phyloP scores from a whole-genome alignment of 92 coral and sea anemone species.

The Zoanthus gigantus region DNA sequence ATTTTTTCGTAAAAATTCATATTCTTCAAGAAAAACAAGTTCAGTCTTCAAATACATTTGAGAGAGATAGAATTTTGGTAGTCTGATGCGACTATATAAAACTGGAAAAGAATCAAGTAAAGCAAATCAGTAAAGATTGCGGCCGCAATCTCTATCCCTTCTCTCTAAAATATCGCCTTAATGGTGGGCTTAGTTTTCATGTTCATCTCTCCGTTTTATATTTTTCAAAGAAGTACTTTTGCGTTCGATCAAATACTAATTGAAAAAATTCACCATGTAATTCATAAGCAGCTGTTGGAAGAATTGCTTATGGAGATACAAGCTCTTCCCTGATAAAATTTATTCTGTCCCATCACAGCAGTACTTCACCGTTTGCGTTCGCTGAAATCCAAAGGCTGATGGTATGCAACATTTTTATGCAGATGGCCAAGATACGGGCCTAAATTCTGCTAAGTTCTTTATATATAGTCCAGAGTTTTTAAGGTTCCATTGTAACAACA shows the following conservation, averaged over 20 bases:
- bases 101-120: background rate
- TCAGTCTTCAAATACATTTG: conserved; percentile 8
- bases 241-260: background rate
- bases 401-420: conserved; percentile 5
- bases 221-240: conserved; percentile 4
- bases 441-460: conserved; percentile 6
- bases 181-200: background rate
- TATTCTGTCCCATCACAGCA: background rate
- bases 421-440: conserved; percentile 9
- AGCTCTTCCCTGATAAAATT: conserved; percentile 12
- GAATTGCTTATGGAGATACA: conserved; percentile 1
- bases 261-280: background rate
- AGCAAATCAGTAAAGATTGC: conserved; percentile 7
- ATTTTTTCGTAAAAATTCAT: conserved; percentile 1
- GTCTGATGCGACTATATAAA: background rate
- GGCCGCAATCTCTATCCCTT: background rate
- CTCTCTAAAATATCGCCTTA: too few relatives aligned
- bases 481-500: conserved; percentile 8
- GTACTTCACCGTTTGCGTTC: background rate
- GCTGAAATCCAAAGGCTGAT: conserved; percentile 5
- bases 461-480: background rate
- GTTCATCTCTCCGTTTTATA: background rate
- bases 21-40: background rate
- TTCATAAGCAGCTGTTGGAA: conserved; percentile 10
- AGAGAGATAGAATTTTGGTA: background rate